Evolutionary conservation across 1,140 invertebrate genomes (phyloP), one percentile per base, ranked within the genome.

Genomic region (Drosophila subpulchrella): DNA sequence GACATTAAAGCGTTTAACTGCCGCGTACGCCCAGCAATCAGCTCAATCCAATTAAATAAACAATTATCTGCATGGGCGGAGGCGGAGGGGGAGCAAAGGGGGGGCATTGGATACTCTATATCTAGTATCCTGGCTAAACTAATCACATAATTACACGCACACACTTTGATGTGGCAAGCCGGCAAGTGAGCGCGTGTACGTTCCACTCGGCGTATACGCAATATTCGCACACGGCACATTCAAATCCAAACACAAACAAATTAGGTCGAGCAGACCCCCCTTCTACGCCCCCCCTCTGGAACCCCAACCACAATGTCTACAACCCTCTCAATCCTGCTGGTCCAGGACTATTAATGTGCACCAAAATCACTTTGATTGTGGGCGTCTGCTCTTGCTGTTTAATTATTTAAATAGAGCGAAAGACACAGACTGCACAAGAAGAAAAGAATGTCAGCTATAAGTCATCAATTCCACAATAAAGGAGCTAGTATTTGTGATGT

Each of bases 361-460:
- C 71, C 75, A 51, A 77, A 77, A 83, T 88, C 84, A 78, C 81
- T 88, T 88, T 81, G 72, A 51, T 56, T 61, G 59, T 65, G 71
- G 51, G 47, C 68, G 61, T 56, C 34, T 67, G 70, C 32, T 13
- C 38, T 32, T 62, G 47, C 34, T 72, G 38, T 73, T 86, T 73
- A 86, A 86, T 88, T 86, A 88, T 86, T 88, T 79, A 86, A 83
- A 72, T 44, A 78, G 24, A 51, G 54, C 20, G 61, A 53, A 34
- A 56, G 61, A 59, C 68, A 50, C 38, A 46, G 34, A 24, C 4
- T 20, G 27, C 50, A 60, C 56, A 27, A 15, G 12, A 17, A 34
- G 36, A 74, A 48, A 57, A 39, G 27, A 30, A 15, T 10, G 12
- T 17, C 6, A 6, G 7, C 11, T 17, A 47, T 24, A 6, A 6